Evolutionary conservation across 2,797 vertebrate genomes (phyloP).

Genomic region (Distichodus sexfasciatus): DNA sequence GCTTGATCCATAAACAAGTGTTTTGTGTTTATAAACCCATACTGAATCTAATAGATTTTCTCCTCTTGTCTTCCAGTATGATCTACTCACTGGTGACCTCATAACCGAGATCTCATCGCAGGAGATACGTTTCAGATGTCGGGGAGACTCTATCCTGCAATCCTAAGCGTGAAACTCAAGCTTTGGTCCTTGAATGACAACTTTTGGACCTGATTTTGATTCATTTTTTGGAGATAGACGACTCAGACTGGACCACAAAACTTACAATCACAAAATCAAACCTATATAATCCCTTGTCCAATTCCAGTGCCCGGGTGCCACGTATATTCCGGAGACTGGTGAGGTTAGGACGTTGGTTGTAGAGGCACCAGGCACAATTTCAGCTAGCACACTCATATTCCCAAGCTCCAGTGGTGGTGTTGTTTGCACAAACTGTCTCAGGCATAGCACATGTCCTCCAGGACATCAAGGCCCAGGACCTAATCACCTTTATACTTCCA

Average conservation of each 20-base stretch:
- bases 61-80: slow-evolving; percentile 84
- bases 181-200: slow-evolving; percentile 25
- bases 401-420: slow-evolving; percentile 61
- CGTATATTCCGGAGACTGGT: neutral
- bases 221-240: slow-evolving; percentile 21
- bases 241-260: slow-evolving; percentile 5
- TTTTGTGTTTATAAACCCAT: slow-evolving; percentile 16
- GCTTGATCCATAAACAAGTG: too few species aligned
- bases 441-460: slow-evolving; percentile 61
- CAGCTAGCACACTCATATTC: slow-evolving; percentile 12
- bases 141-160: slow-evolving; percentile 45
- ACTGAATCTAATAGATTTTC: slow-evolving; percentile 48
- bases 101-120: slow-evolving; percentile 71
- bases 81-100: slow-evolving; percentile 96
- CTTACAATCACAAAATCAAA: slow-evolving; percentile 34
- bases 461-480: slow-evolving; percentile 51
- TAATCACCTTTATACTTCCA: slow-evolving; percentile 48
- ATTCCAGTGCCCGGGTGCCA: neutral
- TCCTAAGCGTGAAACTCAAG: slow-evolving; percentile 35
- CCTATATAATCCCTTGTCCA: neutral
- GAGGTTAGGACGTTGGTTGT: neutral
- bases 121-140: slow-evolving; percentile 37
- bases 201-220: slow-evolving; percentile 29
- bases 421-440: slow-evolving; percentile 75
- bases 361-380: neutral